Evolutionary conservation across 1,140 invertebrate genomes (phyloP).

Genomic region (Aphis gossypii): DNA sequence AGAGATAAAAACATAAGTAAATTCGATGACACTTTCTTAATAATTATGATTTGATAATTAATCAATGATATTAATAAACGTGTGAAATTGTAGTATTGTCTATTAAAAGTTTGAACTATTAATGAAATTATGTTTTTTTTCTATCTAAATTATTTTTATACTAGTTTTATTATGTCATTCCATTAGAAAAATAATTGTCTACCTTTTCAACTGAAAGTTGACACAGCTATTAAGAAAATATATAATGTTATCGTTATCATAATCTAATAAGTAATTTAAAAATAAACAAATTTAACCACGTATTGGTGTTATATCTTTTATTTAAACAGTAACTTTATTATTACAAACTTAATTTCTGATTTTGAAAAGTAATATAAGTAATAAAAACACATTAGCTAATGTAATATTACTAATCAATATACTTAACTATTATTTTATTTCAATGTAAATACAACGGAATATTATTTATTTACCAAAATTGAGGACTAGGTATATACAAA

Average conservation of each 20-base stretch:
- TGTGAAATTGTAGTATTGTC: neutral
- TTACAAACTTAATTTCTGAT: neutral
- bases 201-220: no score
- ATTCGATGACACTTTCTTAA: neutral
- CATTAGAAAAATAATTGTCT: no score
- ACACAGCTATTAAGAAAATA: no score
- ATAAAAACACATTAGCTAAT: neutral
- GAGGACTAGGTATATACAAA: neutral
- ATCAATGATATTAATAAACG: neutral
- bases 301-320: no score
- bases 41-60: neutral
- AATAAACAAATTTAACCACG: neutral
- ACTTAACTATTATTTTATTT: neutral
- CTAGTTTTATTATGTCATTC: no score
- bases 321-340: neutral
- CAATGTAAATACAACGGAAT: neutral
- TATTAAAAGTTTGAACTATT: neutral
- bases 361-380: neutral
- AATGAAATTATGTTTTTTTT: neutral
- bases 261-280: neutral
- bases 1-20: neutral
- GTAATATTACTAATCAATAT: neutral
- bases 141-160: neutral
- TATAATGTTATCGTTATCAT: no score
- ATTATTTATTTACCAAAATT: neutral